Percentiles rank a stretch among this genome's conserved stretches.
Conservation (phyloP, 1,140 invertebrate species). For the Drosophila parabipectinata region DNA sequence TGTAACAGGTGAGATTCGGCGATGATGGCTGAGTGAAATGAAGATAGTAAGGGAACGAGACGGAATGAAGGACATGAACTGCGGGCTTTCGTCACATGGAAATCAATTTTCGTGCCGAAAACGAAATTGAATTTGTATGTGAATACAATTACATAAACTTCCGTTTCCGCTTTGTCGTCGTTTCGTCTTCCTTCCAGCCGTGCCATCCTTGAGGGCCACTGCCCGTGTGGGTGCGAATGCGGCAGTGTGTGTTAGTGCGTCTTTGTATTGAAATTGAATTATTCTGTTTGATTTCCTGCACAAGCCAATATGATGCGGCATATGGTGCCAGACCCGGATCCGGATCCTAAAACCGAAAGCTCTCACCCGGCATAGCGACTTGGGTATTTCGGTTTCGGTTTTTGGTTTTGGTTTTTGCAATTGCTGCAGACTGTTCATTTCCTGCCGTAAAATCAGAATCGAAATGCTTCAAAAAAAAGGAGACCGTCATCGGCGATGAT, state of each 20-base stretch:
- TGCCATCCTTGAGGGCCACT: slow-evolving; percentile 9
- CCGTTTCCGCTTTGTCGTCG: slow-evolving; percentile 63
- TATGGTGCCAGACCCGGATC: slow-evolving; percentile 39
- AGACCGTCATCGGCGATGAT: slow-evolving; percentile 40
- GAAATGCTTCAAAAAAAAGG: slow-evolving; percentile 42
- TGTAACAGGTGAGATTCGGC: slow-evolving; percentile 3
- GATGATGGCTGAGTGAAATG: background rate
- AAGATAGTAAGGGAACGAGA: background rate
- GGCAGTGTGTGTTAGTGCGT: slow-evolving; percentile 54
- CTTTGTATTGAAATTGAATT: slow-evolving; percentile 82
- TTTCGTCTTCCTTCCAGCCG: background rate
- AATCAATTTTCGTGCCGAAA: slow-evolving; percentile 75
- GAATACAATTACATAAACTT: slow-evolving; percentile 81
- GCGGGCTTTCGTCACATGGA: slow-evolving; percentile 56
- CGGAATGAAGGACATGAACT: slow-evolving; percentile 2
- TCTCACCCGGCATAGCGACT: slow-evolving; percentile 14
- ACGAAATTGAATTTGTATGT: slow-evolving; percentile 80
- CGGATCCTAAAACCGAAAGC: slow-evolving; percentile 3
- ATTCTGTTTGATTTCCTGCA: slow-evolving; percentile 82
- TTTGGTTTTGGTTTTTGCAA: slow-evolving; percentile 10
- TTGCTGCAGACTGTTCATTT: slow-evolving; percentile 60
- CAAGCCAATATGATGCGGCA: slow-evolving; percentile 73
- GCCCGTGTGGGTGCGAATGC: slow-evolving; percentile 6
- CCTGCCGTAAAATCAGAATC: slow-evolving; percentile 52
- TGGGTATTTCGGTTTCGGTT: slow-evolving; percentile 27